Evolutionary conservation across 2,797 vertebrate species (phyloP).

Genomic region (Danionella dracula): DNA sequence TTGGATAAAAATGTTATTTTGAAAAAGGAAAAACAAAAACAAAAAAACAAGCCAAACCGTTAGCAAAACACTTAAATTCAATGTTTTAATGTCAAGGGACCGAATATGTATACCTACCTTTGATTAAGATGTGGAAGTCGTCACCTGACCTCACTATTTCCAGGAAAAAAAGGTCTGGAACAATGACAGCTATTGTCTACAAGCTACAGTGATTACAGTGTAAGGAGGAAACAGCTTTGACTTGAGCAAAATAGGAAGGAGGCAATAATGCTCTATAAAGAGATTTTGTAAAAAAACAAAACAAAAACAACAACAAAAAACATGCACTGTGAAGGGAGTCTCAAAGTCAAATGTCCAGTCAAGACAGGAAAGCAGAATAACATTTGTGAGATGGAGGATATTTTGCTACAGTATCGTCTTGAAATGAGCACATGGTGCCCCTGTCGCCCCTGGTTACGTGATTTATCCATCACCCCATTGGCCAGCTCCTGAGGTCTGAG

Average conservation of each 20-base stretch:
- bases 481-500: conserved; percentile 44
- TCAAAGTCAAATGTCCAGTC: too few species aligned
- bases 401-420: conserved; percentile 32
- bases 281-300: too few species aligned
- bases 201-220: conserved; percentile 44
- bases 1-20: too few species aligned
- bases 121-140: too few species aligned
- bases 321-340: too few species aligned
- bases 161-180: conserved; percentile 27
- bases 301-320: too few species aligned
- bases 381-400: not conserved
- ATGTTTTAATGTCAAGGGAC: too few species aligned
- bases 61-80: too few species aligned
- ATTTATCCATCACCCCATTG: conserved; percentile 64
- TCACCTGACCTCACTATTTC: conserved; percentile 21
- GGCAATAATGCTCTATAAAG: conserved; percentile 52
- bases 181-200: conserved; percentile 52
- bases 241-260: conserved; percentile 30
- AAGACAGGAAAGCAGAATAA: not conserved
- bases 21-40: too few species aligned
- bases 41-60: too few species aligned
- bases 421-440: conserved; percentile 16
- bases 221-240: conserved; percentile 41
- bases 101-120: too few species aligned
- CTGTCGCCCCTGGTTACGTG: conserved; percentile 59